Conservation (phyloP, 2,888 invertebrate species). For the Ennomos quercinarius region DNA sequence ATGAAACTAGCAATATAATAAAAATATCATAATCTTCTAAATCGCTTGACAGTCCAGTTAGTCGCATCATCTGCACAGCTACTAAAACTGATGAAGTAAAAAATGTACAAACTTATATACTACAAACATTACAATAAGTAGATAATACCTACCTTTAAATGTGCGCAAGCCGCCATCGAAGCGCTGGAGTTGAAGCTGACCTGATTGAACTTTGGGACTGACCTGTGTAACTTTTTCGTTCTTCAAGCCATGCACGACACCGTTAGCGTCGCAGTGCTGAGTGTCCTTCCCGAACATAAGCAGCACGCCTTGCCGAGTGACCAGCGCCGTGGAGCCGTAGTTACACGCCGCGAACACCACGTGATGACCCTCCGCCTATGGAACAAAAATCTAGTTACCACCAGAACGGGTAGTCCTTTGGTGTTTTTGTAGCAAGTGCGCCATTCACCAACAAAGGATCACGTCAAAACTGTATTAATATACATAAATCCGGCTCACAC, state of each 20-base stretch:
- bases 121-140: too few relatives aligned
- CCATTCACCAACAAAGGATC: background rate
- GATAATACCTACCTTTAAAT: too few relatives aligned
- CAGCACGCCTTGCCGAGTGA: conserved; percentile 95
- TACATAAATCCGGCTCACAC: background rate
- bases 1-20: too few relatives aligned
- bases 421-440: too few relatives aligned
- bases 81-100: too few relatives aligned
- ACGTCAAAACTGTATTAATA: background rate
- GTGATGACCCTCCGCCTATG: conserved; percentile 89
- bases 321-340: conserved; percentile 96
- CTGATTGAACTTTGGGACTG: conserved; percentile 1
- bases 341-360: conserved; percentile 95
- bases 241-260: conserved; percentile 90
- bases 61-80: too few relatives aligned
- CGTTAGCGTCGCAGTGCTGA: conserved; percentile 91
- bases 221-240: conserved; percentile 89
- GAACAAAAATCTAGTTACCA: background rate
- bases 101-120: too few relatives aligned
- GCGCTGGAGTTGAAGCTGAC: too few relatives aligned
- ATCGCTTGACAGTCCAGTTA: too few relatives aligned
- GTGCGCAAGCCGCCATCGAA: too few relatives aligned
- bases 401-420: background rate
- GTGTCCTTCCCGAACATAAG: conserved; percentile 98
- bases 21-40: too few relatives aligned